Base-by-base conservation (phyloP, 1,140 invertebrate species). In the Drosophila kepulauana region DNA sequence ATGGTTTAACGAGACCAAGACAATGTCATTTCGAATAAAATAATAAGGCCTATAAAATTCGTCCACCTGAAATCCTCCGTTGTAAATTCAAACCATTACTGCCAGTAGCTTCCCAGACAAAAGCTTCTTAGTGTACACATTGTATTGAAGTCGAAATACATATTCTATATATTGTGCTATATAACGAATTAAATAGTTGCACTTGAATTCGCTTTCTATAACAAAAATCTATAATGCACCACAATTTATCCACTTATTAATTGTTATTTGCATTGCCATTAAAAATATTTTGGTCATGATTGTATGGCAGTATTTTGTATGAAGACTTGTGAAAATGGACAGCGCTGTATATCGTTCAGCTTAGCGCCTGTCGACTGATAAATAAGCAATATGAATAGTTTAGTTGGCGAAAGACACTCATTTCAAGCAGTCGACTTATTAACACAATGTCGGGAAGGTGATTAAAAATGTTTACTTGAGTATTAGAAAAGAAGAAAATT, bases 31-130 rank as follows among this genome's bases (percentile, higher is more conserved):
- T n/a, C 93, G 91, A 13, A 95, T 89, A 7, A 96, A 93, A 56
- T 95, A 94, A 74, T 95, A 94, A 0, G 95, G 94, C 38, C 95
- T 94, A 59, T 95, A 94, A 0, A n/a, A n/a, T 8, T 93, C 94
- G 2, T 95, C 95, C 20, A 82, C 59, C 25, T 92, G 82, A 81
- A 96, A 96, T 20, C 91, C 94, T 11, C 96, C 96, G 1, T 96
- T 96, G 88, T 96, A 95, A 28, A 97, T 94, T 92, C 93, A 97
- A 0, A 96, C 94, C 79, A 97, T 93, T 0, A 97, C 96, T 0
- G 96, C 94, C 35, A 91, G 25, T 0, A 82, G 84, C 5, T 75
- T 69, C 10, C 78, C 67, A 1, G 74, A 63, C 5, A 71, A 68
- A 1, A 92, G 57, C 5, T 73, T 67, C 8, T 91, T 91, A 6